Evolutionary conservation across 2,113 vertebrate genomes (phyloP).

Genomic region (Microtus montanus): DNA sequence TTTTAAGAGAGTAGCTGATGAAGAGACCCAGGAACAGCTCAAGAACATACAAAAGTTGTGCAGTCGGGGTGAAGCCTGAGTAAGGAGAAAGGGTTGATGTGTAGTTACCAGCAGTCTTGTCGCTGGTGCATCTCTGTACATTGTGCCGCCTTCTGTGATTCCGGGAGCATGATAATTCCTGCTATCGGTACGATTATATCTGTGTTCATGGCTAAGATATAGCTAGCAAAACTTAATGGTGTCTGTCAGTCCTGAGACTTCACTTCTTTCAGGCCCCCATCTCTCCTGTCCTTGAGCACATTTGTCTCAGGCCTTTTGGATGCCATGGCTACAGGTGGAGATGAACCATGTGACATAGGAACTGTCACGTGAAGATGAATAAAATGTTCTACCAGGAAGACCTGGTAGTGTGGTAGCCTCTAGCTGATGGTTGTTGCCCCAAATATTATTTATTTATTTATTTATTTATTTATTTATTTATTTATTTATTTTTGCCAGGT

Average conservation of each 20-base stretch:
- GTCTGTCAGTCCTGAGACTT: not conserved
- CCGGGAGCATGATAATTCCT: not conserved
- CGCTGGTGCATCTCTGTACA: not conserved
- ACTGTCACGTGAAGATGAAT: not conserved
- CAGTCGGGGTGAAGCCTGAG: not conserved
- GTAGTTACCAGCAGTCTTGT: not conserved
- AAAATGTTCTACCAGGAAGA: not conserved
- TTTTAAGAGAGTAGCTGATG: not conserved
- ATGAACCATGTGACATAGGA: fast-evolving
- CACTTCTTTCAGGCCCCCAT: not conserved
- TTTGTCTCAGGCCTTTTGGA: not conserved
- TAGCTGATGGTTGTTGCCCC: not conserved
- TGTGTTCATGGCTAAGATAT: not conserved
- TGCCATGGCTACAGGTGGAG: fast-evolving
- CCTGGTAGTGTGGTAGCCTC: not conserved
- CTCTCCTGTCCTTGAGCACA: not conserved
- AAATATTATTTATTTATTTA: no score
- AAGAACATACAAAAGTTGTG: not conserved
- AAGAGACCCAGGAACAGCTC: not conserved
- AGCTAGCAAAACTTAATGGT: not conserved
- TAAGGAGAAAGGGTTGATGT: not conserved
- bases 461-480: no score
- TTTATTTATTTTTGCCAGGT: no score
- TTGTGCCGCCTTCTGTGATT: not conserved
- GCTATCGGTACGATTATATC: not conserved